Evolutionary conservation across 1,140 invertebrate genomes (phyloP), one percentile per base, ranked within the genome.

Genomic region (Dreissena polymorpha): DNA sequence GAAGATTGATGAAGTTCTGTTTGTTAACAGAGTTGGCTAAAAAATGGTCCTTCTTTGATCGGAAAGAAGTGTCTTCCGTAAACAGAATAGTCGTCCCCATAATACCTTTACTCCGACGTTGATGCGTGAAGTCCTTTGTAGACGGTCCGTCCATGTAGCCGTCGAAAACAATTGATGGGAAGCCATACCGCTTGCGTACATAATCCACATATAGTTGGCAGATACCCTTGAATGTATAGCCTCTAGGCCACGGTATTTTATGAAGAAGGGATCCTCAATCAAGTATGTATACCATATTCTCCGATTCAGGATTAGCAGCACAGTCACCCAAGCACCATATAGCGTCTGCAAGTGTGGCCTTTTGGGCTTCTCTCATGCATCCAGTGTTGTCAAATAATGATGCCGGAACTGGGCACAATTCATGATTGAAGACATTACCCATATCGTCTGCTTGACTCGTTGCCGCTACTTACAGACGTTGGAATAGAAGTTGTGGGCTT

Each of bases 221-320:
- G 25, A 80, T 81, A 18, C 18, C 25, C 49, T 65, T 68, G 64
- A 74, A 81, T 25, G 60, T 85, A n/a, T 49, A 53, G 12, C 78
- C 71, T 27, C 76, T 75, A 27, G 29, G 50, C 86, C 83, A 87
- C 65, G 71, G 74, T 25, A 87, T 53, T 0, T 80, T 73, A 25
- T 85, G 84, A 23, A 88, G 55, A 0, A 88, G 67, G 14, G 86
- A 82, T 8, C 84, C 83, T 39, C 84, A 83, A 68, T 88, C 86
- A 63, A 88, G 13, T 5, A 88, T 77, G 81, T 88, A 78, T 10
- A 69, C 25, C 0, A 84, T 51, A 25, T 67, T 29, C n/a, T 67
- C n/a, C 16, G 39, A 16, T 25, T 39, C 39, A 39, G 39, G 39
- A 39, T 39, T 39, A 39, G 39, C 39, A 39, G 39, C 65, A 25